phyloP scores from a whole-genome alignment of 2,113 vertebrate genomes.

The Indicator indicator region DNA sequence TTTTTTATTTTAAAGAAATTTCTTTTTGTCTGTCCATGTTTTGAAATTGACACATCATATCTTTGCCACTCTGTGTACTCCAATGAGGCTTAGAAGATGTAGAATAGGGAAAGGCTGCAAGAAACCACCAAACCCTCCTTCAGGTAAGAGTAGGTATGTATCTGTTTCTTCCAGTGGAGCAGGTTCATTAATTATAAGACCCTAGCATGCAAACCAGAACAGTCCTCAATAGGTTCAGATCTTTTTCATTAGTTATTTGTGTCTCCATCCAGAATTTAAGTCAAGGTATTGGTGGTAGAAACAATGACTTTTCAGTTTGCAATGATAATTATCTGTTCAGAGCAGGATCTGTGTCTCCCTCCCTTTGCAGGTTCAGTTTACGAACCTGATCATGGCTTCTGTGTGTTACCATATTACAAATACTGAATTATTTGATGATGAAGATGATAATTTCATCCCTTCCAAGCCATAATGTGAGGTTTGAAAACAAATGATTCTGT shows the following conservation, averaged over 20 bases:
- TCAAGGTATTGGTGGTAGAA: not conserved
- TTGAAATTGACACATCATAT: not conserved
- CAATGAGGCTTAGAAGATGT: not conserved
- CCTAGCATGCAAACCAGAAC: not conserved
- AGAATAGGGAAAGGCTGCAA: not conserved
- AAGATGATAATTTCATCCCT: not conserved
- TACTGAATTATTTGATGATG: not conserved
- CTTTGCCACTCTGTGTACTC: not conserved
- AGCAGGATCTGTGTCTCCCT: not conserved
- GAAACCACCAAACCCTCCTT: not conserved
- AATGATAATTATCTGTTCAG: not conserved
- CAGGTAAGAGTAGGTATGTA: fast-evolving
- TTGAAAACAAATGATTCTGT: not conserved
- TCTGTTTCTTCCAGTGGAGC: not conserved
- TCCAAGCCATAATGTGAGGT: not conserved
- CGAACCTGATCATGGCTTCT: not conserved
- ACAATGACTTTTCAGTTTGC: not conserved
- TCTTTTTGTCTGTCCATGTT: not conserved
- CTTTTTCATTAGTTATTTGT: not conserved
- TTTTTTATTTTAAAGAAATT: not conserved
- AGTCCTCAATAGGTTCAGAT: not conserved
- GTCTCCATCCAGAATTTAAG: not conserved
- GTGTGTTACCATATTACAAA: not conserved
- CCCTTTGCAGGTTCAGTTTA: not conserved
- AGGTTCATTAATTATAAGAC: not conserved